Base-by-base conservation (phyloP, 64 coral and sea anemone genomes). In the Astreopora myriophthalma region DNA sequence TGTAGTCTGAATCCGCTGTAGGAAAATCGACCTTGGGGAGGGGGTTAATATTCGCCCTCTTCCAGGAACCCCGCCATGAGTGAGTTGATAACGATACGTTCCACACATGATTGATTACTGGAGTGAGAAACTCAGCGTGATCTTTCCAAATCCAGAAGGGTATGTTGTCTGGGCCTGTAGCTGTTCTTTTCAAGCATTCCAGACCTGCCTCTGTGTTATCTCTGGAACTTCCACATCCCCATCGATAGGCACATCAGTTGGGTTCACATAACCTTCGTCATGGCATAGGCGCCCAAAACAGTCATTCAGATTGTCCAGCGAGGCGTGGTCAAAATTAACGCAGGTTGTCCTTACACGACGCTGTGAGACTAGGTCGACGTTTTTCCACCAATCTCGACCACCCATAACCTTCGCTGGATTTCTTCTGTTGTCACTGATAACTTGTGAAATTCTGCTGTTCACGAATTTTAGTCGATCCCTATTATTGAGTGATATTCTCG, bases 301-400 rank as follows among this genome's bases (percentile, higher is more conserved):
- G 36, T 86, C 71, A 48, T 93, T 93, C 66, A 93, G 73, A 12
- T 63, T 34, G 55, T 93, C 81, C 19, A 86, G 74, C 17, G 91
- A 89, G 62, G 12, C 49, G 19, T 73, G 69, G 66, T 94, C 92
- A 30, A 93, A 85, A 72, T 71, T 60, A 69, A 87, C 61, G 32
- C 71, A 44, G 69, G 79, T 73, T 35, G n/a, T 37, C 26, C 39
- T 68, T 58, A 62, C 69, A 87, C 85, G 92, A 77, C 85, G 74
- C 68, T 94, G 84, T 69, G 83, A 93, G 17, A 39, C 40, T 69
- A 63, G 39, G 69, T 87, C 74, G 38, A 93, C 91, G 0, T 81
- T 79, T 80, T 77, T 88, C 91, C 91, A 93, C 84, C 91, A 93
- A 5, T 79, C 58, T 68, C 84, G 84, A 48, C 35, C 87, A 68